Base-by-base conservation (phyloP, 2,113 vertebrate species). In the Alosa alosa region DNA sequence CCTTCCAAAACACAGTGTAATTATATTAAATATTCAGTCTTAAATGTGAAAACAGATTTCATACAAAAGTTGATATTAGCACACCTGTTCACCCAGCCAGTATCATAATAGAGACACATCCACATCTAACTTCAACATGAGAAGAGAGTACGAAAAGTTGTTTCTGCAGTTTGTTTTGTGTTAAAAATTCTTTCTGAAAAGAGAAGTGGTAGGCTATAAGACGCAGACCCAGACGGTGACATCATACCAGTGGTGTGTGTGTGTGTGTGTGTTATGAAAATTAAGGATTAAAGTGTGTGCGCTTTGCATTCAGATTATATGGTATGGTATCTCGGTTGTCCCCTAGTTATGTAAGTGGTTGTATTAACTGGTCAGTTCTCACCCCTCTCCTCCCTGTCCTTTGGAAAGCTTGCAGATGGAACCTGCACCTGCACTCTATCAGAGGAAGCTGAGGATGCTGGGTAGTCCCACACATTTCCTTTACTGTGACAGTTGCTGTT, bases 391-490 rank as follows among this genome's bases (percentile, higher is more conserved):
- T 75, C 72, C 36, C 13, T 17, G 13, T 18, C 72, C 36, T 31
- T 75, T 78, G 86, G 60, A 47, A 84, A n/a, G 68, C 72, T 47
- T 84, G 47, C 87, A 86, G 87, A 88, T 68, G 83, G 85, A 85
- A 82, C 81, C 50, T n/a, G 81, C 84, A 90, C 86, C 86, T 90
- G 89, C 85, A 86, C 50, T 75, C 60, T 86, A 82, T 81, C 86
- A 82, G 86, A 90, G 89, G 88, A 89, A 88, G 82, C 60, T 44
- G 81, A 81, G 86, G 72, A 84, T 82, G 81, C 86, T 88, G 86
- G 81, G 86, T 85, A 86, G 84, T 87, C 82, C 81, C 83, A 87
- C 85, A 86, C 86, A 83, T 88, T 83, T 86, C 86, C 88, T 90
- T 72, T 86, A 52, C 49, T 85, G 46, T 86, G 45, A 84, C 81